These are phyloP conservation scores for Ageneiosus marmoratus DNA, from an alignment of 2,113 vertebrate genomes.

Conservation along the genomic window DNA sequence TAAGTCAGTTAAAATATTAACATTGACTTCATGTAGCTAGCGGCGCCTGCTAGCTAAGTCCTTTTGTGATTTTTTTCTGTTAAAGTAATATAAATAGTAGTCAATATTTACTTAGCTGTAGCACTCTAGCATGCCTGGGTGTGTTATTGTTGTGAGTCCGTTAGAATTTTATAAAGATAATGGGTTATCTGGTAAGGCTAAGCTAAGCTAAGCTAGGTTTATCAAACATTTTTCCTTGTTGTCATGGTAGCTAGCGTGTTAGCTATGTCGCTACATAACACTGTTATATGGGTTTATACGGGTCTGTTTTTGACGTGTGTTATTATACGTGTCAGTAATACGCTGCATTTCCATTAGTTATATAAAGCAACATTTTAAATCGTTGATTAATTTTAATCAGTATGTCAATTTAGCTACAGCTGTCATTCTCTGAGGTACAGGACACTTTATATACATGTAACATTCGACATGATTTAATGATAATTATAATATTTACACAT, in stretches of 20 bases:
- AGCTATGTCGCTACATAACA: not conserved
- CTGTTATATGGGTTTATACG: not conserved
- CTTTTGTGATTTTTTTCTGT: not conserved
- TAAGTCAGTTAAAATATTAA: not conserved
- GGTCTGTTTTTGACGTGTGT: too few species aligned
- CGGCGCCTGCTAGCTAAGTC: not conserved
- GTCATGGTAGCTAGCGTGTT: slow-evolving; percentile 1
- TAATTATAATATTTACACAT: not conserved
- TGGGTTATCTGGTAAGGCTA: not conserved
- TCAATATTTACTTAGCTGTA: not conserved
- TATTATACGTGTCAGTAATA: not conserved
- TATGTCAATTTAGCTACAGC: not conserved
- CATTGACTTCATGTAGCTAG: not conserved
- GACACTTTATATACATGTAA: not conserved
- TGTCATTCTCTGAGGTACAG: not conserved
- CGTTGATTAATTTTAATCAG: not conserved
- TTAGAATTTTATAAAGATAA: not conserved
- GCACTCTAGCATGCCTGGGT: not conserved
- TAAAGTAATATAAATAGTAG: not conserved
- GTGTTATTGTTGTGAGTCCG: not conserved
- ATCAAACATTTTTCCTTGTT: not conserved
- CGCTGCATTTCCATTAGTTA: not conserved
- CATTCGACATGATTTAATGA: not conserved
- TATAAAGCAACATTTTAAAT: not conserved
- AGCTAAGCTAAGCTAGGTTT: not conserved